Evolutionary conservation across 2,888 invertebrate genomes (phyloP), one percentile per base, ranked within the genome.

Genomic region (Horisme vitalbata): DNA sequence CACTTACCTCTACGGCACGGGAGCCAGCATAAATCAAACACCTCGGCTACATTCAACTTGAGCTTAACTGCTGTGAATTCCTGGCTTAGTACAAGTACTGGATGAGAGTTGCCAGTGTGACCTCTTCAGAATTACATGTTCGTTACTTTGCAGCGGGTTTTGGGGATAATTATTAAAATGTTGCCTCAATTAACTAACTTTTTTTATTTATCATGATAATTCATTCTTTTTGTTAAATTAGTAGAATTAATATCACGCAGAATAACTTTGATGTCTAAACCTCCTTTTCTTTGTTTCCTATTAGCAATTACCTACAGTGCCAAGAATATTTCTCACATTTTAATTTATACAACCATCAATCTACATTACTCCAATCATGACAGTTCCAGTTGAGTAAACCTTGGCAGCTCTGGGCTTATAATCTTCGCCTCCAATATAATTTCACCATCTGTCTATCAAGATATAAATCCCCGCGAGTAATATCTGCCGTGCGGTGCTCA

Each of bases 1-100:
- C 48, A 48, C 48, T 48, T 48, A 43, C 30, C 48, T 48, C 30
- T 45, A 45, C 36, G 38, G 41, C 37, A 45, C 36, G 38, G 41
- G 34, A 43, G 43, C 30, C 34, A 30, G 43, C 35, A 35, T 48
- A 48, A 43, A 48, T 48, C 48, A 44, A 44, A 44, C 30, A 38
- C 21, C 48, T 30, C 26, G 26, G 6, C 26, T 37, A 32, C 36
- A 21, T 37, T 9, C 24, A 13, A 12, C 18, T 26, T 11, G 11
- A 12, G 33, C 38, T 34, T 47, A 37, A 32, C 36, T 37, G 35
- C 24, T 31, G 41, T 21, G 41, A 31, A 31, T 32, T 34, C 32
- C 13, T 13, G 33, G 41, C 15, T 33, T 28, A 27, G 36, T 32
- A 31, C 18, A 27, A 41, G 30, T 31, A 5, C 9, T 10, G 11